Base-by-base conservation (phyloP, 2,797 vertebrate species). In the Spheniscus humboldti region DNA sequence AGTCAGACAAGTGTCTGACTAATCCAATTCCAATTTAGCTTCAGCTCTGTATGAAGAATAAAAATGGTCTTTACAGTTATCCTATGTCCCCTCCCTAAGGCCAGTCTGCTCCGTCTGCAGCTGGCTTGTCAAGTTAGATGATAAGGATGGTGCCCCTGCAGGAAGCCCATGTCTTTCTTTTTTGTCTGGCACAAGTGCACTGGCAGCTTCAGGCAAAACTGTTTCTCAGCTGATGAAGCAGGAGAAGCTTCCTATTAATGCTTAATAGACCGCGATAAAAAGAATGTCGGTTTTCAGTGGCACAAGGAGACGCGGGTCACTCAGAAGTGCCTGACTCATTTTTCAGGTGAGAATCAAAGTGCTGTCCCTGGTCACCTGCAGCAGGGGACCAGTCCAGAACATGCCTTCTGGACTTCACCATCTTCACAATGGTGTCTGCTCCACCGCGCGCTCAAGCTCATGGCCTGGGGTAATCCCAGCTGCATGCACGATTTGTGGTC, bases 91-190 rank as follows among this genome's bases (percentile, higher is more conserved):
- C 18, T 82, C 28, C n/a, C 71, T 53, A 39, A 78, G 59, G 68
- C 47, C 31, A 55, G 33, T 52, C 63, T 90, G 67, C 64, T 91
- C 48, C 1, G 4, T n/a, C 45, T 0, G 0, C 86, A 91, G 77
- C 88, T 96, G 72, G 27, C 62, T 53, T 92, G 92, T 93, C 64
- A 83, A 43, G 30, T 72, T 68, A 59, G 57, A 81, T 81, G 79
- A 73, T 62, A 91, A 76, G 35, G 56, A 89, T 0, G 0, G 13
- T 71, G 56, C 7, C 48, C 67, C 74, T 89, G 72, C 53, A 71
- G 84, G 68, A 96, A 74, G 57, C 45, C 72, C 13, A 1, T 12
- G 30, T 74, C 28, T 91, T 62, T 89, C 37, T 18, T 28, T 90
- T 87, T 87, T 52, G 41, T 30, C 43, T 80, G 45, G 45, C 30